These are phyloP conservation scores for Pipistrellus kuhlii DNA, from an alignment of 2,797 vertebrate genomes.

Conservation along the genomic window DNA sequence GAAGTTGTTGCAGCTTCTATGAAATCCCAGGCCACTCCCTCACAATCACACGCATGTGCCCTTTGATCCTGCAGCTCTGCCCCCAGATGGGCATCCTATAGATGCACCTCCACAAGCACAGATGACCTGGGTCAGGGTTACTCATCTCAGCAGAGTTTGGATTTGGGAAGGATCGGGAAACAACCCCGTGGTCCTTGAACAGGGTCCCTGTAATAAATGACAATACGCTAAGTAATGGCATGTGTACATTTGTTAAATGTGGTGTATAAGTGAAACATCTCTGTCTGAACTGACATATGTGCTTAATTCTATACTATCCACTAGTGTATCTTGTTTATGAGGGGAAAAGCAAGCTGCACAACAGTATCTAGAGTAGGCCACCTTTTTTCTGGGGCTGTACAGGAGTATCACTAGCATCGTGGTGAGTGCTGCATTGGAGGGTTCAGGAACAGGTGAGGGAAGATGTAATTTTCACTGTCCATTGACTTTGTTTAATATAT, in stretches of 20 bases:
- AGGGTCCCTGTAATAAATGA: constrained; percentile 65
- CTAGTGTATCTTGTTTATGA: neutral
- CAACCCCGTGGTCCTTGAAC: constrained; percentile 49
- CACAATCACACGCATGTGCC: neutral
- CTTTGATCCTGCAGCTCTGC: neutral
- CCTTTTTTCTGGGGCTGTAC: neutral
- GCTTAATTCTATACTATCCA: neutral
- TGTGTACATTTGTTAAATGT: constrained; percentile 6
- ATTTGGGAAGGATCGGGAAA: constrained; percentile 27
- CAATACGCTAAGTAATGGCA: neutral
- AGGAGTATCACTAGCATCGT: neutral
- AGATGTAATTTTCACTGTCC: neutral
- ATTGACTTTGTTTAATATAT: neutral
- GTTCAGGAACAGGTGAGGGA: neutral
- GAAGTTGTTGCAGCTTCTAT: neutral
- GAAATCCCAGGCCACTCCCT: neutral
- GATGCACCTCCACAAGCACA: neutral
- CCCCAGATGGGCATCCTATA: neutral
- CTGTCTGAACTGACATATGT: neutral
- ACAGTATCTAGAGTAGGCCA: neutral
- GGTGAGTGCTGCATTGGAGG: neutral
- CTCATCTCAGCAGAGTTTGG: neutral
- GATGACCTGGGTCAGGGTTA: constrained; percentile 22
- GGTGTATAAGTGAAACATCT: neutral
- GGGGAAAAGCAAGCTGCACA: neutral